Conservation (phyloP, 92 coral and sea anemone species). For the Palythoa grandiflora region DNA sequence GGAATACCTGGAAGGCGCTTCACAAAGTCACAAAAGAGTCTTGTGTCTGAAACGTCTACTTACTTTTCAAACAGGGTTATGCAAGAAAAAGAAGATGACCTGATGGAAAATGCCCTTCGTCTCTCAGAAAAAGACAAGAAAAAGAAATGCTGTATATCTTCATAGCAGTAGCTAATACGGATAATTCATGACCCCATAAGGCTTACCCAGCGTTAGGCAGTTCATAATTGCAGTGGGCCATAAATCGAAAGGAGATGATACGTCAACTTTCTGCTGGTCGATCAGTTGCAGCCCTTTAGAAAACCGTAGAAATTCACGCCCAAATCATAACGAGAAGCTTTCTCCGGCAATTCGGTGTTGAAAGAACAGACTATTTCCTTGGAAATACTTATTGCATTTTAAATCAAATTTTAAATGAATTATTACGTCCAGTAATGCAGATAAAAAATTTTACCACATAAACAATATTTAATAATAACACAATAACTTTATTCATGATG, state of each 20-base stretch:
- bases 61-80: conserved; percentile 68
- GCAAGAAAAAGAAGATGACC: conserved; percentile 93
- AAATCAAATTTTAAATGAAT: too few species aligned
- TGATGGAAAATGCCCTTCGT: conserved; percentile 85
- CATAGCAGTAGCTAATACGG: background rate
- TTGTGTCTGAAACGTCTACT: background rate
- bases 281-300: background rate
- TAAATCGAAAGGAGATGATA: background rate
- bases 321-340: too few species aligned
- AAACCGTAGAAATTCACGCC: too few species aligned
- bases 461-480: too few species aligned
- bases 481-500: too few species aligned
- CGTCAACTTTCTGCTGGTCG: background rate
- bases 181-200: background rate
- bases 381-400: too few species aligned
- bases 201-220: background rate
- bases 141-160: conserved; percentile 84
- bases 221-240: background rate
- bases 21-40: too few species aligned
- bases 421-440: too few species aligned
- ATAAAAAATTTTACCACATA: too few species aligned
- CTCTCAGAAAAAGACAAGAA: conserved; percentile 70
- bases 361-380: too few species aligned
- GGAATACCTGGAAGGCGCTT: too few species aligned
- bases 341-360: too few species aligned